A percentile compares a stretch with the other conserved stretches of the same genome.
phyloP scores from a whole-genome alignment of 2,113 vertebrate species.

The Lichenostomus cassidix region DNA sequence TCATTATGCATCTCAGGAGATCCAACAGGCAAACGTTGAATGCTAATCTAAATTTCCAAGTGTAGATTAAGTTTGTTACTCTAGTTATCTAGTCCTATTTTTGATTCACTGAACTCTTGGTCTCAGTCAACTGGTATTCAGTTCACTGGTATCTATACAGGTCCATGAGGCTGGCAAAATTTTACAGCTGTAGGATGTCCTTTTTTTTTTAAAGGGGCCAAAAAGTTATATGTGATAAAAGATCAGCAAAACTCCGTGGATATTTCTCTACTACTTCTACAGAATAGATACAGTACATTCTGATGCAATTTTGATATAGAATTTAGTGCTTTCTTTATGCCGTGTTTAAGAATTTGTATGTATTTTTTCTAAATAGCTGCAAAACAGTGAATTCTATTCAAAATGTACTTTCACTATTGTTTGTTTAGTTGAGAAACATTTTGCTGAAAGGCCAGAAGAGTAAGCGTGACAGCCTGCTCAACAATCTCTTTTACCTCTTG shows the following conservation, averaged over 20 bases:
- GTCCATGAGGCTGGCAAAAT: accelerated
- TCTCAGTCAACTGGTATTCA: background rate
- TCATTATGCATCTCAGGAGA: background rate
- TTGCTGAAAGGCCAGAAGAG: background rate
- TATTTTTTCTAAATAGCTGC: background rate
- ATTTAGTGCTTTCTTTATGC: background rate
- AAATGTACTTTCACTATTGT: background rate
- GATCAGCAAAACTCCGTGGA: background rate
- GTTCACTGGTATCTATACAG: background rate
- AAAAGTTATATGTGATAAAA: background rate
- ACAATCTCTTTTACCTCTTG: background rate
- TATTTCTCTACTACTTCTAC: background rate
- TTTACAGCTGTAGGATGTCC: background rate
- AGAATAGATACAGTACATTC: background rate
- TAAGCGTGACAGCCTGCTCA: background rate
- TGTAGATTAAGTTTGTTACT: background rate
- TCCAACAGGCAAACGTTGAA: background rate
- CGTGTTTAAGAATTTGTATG: background rate
- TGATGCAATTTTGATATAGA: background rate
- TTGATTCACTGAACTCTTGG: background rate
- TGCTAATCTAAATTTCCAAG: background rate
- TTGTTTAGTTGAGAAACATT: background rate
- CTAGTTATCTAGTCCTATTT: background rate
- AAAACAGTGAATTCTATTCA: background rate
- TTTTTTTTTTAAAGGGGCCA: background rate